These are phyloP conservation scores for Anagrus nilaparvatae DNA, from an alignment of 1,140 invertebrate genomes.

Conservation along the genomic window DNA sequence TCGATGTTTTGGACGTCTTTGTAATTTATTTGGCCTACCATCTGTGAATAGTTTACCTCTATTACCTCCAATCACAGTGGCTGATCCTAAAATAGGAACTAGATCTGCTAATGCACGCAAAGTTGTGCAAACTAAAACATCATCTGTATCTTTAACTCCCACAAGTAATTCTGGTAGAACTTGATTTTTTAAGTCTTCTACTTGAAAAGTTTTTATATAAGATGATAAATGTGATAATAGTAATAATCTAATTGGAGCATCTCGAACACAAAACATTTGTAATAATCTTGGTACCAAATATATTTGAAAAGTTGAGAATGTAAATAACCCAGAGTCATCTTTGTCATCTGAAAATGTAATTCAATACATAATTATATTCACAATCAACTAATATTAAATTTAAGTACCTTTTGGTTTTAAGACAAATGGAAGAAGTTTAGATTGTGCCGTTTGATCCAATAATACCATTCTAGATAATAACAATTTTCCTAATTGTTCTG, in stretches of 20 bases:
- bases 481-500: conserved; percentile 60
- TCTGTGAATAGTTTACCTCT: conserved; percentile 71
- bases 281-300: conserved; percentile 61
- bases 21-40: conserved; percentile 54
- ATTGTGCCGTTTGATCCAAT: conserved; percentile 65
- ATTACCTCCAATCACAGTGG: conserved; percentile 69
- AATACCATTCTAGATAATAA: conserved; percentile 74
- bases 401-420: conserved; percentile 51
- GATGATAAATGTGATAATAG: conserved; percentile 61
- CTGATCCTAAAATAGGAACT: conserved; percentile 70
- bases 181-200: conserved; percentile 55
- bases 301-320: conserved; percentile 52
- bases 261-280: conserved; percentile 66
- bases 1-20: conserved; percentile 18
- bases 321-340: conserved; percentile 46
- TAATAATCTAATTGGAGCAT: conserved; percentile 60
- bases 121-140: conserved; percentile 67
- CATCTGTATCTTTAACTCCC: conserved; percentile 73
- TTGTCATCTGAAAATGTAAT: conserved; percentile 32
- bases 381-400: neutral
- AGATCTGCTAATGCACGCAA: conserved; percentile 68
- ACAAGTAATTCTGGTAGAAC: conserved; percentile 71
- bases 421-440: conserved; percentile 62
- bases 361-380: conserved; percentile 2
- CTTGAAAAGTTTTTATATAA: conserved; percentile 57